Evolutionary conservation across 2,797 vertebrate species (phyloP).

Genomic region (Tympanoctomys barrerae): DNA sequence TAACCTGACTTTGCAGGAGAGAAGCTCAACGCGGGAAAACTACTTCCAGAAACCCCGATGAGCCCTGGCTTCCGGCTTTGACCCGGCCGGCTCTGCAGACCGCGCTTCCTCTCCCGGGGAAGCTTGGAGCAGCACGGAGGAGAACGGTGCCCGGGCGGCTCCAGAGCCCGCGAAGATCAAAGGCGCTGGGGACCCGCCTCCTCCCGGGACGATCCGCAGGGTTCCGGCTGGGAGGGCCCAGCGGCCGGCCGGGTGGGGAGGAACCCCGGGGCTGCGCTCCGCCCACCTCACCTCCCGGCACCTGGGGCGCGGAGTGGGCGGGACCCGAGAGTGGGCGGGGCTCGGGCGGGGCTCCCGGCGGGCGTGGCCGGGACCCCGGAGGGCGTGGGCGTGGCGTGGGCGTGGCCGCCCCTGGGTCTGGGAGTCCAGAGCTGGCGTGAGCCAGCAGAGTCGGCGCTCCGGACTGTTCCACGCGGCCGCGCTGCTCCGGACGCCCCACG

Average conservation of each 20-base stretch:
- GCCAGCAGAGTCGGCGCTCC: background rate
- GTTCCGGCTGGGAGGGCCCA: background rate
- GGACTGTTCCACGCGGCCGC: background rate
- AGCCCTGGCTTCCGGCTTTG: background rate
- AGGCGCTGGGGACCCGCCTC: background rate
- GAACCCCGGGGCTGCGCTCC: background rate
- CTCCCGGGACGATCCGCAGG: background rate
- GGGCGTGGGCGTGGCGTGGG: background rate
- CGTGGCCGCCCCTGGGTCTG: slow-evolving; percentile 12
- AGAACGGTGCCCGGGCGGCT: background rate
- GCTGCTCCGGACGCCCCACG: background rate
- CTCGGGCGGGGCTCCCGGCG: background rate
- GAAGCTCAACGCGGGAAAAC: slow-evolving; percentile 23
- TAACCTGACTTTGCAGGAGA: slow-evolving; percentile 1
- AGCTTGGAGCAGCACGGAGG: background rate
- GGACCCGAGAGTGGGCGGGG: background rate
- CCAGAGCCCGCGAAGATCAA: slow-evolving; percentile 43
- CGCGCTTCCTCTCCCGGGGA: slow-evolving; percentile 40
- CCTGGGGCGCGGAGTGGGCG: accelerated
- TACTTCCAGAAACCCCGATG: slow-evolving; percentile 41
- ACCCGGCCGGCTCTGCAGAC: slow-evolving; percentile 6
- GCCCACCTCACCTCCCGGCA: background rate
- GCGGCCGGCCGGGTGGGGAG: background rate
- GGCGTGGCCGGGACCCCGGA: background rate
- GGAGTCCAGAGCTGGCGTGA: background rate